Evolutionary conservation across 2,113 vertebrate species (phyloP), one percentile per base, ranked within the genome.

Genomic region (Amphilophus citrinellus): DNA sequence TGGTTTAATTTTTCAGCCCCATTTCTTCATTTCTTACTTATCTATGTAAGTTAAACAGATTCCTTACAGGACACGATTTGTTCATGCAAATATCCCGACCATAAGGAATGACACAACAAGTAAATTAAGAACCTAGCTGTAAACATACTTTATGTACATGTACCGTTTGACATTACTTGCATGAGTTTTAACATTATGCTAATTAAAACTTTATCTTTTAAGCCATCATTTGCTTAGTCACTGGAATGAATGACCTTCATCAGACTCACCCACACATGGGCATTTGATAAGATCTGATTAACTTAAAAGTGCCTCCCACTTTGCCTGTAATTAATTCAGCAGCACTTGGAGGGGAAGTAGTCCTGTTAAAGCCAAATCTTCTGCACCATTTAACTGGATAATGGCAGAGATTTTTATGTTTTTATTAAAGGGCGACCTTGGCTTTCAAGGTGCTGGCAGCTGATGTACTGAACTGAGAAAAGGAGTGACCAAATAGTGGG

Each of bases 351-450:
- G 79, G 91, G 86, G 77, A 84, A 82, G 88, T 85, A 82, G 83
- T 91, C 81, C 84, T 71, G 84, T 91, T 89, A 88, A 86, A 92
- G 85, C 68, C 80, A 86, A 94, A 94, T 95, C 93, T 93, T 93
- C 93, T 93, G 95, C 93, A 92, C 92, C 94, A 95, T 95, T 95
- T 96, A 93, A 94, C 93, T 30, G 84, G 88, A 92, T 95, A 95
- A 95, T 95, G 85, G 88, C 87, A 42, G 86, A 78, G 82, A 86
- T 82, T 95, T 93, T 94, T 93, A 93, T 89, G 87, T 94, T 90
- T 92, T 94, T 85, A 93, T 94, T 94, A 92, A 90, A 86, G 86
- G 80, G 68, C 80, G 85, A 92, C 93, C 92, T 95, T 94, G 91
- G 76, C 81, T 91, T 90, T 90, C 91, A 92, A 92, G 86, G 88